Evolutionary conservation across 35 echinoderm and acorn worm species (phyloP), one percentile per base, ranked within the genome.

Genomic region (Patiria miniata): DNA sequence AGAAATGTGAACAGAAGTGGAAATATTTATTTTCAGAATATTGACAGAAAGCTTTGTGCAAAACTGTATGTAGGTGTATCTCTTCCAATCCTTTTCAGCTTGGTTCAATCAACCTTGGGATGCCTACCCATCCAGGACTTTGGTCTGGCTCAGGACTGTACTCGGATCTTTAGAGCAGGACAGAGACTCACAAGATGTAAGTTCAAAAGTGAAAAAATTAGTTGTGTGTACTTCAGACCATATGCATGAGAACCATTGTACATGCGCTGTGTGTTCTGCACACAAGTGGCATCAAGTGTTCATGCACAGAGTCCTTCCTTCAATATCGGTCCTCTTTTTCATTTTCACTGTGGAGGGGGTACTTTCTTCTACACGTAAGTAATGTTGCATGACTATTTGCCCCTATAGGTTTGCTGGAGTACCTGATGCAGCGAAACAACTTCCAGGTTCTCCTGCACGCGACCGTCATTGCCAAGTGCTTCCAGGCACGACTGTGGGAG

Each of bases 151-250:
- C 93, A 95, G 40, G 93, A 95, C 78, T 68, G 78, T 15, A 57
- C 42, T 34, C 90, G 90, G 60, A 95, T 95, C 52, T 95, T 95
- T 40, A 91, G 93, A 87, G 93, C 80, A 77, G 83, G 88, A 40
- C 88, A 90, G 52, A 90, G 93, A 83, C 73, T 90, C 19, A 87
- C 93, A 9, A 86, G 93, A 91, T 95, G 93, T 95, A 69, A 95
- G 93, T 83, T 17, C 30, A 21, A 51, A 54, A 40, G n/a, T n/a
- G n/a, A n/a, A n/a, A n/a, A n/a, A n/a, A n/a, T n/a, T n/a, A 34
- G 7, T 76, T 34, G 22, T 9, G 10, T 57, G 54, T 14, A n/a
- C n/a, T 14, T 10, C 10, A 57, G 10, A 57, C n/a, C n/a, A 57
- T 14, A 57, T 14, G 10, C 10, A 10, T 14, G 10, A 57, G 54